Evolutionary conservation across 2,888 invertebrate species (phyloP), one percentile per base, ranked within the genome.

Genomic region (Lathronympha strigana): DNA sequence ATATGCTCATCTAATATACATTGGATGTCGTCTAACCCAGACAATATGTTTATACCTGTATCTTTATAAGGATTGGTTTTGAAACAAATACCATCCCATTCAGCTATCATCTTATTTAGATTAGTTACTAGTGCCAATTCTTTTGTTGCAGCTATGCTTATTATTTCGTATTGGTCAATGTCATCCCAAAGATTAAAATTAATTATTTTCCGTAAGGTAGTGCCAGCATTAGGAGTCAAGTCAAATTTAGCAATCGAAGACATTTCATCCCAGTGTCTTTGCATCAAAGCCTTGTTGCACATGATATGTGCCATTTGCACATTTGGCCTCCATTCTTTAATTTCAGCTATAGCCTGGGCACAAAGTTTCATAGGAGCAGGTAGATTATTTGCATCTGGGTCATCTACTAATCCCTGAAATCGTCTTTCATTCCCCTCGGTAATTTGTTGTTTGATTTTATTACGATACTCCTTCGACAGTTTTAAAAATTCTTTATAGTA

Each of bases 181-280:
- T 95, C 93, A 13, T 90, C 89, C 81, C 95, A 95, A 51, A 98
- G 88, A 75, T 96, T 93, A 83, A 94, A 93, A 69, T 95, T 86
- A 40, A 97, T 94, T 50, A 97, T 94, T 88, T 97, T 97, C 54
- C 95, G 87, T 60, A 98, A 92, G 4, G 97, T 96, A 6, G 97
- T 97, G 6, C 98, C 97, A 25, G 97, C 95, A 73, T 96, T 95
- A 0, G 97, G 97, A 0, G 96, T 97, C 69, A 98, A 88, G 83
- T 98, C 97, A 78, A 96, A 95, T 4, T 96, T 96, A 54, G 96
- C 95, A 64, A 97, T 94, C 36, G 84, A 86, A 0, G 96, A 95
- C 96, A 98, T 97, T 82, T 96, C 95, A 77, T 94, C 93, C 98
- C 98, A 98, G 83, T 98, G 98, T 47, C 97, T 92, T 74, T 95